Evolutionary conservation across 2,888 invertebrate genomes (phyloP), one percentile per base, ranked within the genome.

Genomic region (Drosophila suboccidentalis): DNA sequence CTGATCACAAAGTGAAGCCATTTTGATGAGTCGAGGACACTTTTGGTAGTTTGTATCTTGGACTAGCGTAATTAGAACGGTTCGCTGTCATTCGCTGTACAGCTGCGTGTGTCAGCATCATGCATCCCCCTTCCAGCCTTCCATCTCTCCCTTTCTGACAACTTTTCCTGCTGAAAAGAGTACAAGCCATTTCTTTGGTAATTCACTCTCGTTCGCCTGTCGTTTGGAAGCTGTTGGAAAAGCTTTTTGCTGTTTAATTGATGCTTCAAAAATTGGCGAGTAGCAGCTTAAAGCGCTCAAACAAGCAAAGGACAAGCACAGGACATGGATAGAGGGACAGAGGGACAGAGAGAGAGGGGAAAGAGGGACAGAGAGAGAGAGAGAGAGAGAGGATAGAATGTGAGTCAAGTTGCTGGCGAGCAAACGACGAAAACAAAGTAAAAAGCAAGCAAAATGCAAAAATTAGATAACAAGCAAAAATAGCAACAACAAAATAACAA

Each of bases 211-310:
- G 44, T 10, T 47, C 10, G 38, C 17, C 34, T 41, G 57, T 46
- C 60, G 34, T 34, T 36, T 51, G 66, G 36, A 39, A 59, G 34
- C 69, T 44, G 69, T 43, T 64, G 62, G 29, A 34, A 67, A 65
- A 75, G 77, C 71, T 79, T 69, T 71, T 69, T 65, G 34, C 71
- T 69, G 66, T 71, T 79, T 79, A 71, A 79, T 82, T 80, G 79
- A 79, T 79, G 82, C 79, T 80, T 80, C 61, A 75, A 75, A 75
- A 75, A 62, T 61, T 64, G 41, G 8, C 8, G 44, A 44, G 36
- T 17, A 65, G 57, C 74, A 73, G 74, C 69, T 80, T 78, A 62
- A 78, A 65, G 72, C 41, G 57, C 64, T 47, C 50, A 58, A 44
- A 51, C 22, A 13, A 17, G 58, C 47, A 49, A 47, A 15, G 32